Percentiles rank a stretch among this genome's conserved stretches.
Evolutionary conservation across 1,140 invertebrate genomes (phyloP).

Genomic region (Ostrea denselamellosa): DNA sequence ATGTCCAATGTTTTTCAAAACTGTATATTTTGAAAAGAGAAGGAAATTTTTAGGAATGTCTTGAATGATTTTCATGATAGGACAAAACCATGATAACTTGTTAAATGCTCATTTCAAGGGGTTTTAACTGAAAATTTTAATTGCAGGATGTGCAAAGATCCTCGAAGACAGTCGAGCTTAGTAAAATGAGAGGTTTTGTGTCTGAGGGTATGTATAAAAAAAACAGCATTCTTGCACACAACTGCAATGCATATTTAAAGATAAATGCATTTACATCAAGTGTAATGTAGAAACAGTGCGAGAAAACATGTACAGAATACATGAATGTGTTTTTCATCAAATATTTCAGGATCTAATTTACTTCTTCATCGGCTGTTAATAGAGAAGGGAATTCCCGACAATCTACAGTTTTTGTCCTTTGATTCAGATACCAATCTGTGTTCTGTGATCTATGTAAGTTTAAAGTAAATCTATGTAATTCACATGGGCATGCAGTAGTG

Average conservation of each 20-base stretch:
- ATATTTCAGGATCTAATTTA: conserved; percentile 75
- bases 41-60: too few species aligned
- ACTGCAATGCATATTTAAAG: too few species aligned
- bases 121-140: conserved; percentile 28
- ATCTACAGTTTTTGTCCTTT: conserved; percentile 76
- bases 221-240: not conserved
- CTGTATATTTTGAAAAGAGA: too few species aligned
- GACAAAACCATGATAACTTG: too few species aligned
- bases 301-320: too few species aligned
- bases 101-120: too few species aligned
- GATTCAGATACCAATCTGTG: conserved; percentile 78
- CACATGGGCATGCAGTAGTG: not conserved
- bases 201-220: conserved; percentile 73
- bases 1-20: too few species aligned
- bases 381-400: conserved; percentile 71
- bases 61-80: too few species aligned
- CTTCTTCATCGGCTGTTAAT: conserved; percentile 76
- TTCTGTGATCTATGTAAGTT: conserved; percentile 72
- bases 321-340: too few species aligned
- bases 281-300: too few species aligned
- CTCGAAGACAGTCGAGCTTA: conserved; percentile 65
- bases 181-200: conserved; percentile 76
- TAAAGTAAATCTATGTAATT: not conserved
- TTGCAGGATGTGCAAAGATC: conserved; percentile 74
- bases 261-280: too few species aligned